phyloP scores from a whole-genome alignment of 2,888 invertebrate species.

The Coelogynopora nodosa region DNA sequence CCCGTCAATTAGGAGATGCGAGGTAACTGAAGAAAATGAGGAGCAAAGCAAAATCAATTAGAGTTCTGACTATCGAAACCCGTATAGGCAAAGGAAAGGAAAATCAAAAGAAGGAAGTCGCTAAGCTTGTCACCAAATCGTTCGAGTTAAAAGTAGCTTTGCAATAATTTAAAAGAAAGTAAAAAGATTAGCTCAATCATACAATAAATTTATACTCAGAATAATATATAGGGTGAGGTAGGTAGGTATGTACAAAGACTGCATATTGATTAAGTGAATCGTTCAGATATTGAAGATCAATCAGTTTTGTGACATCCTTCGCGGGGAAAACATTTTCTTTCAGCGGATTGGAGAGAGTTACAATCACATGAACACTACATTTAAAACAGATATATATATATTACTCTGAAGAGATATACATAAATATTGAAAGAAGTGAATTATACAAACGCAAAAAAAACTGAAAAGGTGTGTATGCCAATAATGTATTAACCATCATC shows the following conservation, averaged over 20 bases:
- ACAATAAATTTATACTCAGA: background rate
- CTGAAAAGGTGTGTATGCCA: background rate
- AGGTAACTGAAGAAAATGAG: background rate
- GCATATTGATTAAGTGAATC: slow-evolving; percentile 21
- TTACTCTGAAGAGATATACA: background rate
- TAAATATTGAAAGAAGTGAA: background rate
- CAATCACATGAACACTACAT: background rate
- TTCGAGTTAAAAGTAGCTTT: background rate
- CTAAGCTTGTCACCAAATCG: background rate
- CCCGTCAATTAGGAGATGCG: background rate
- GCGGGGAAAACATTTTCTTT: background rate
- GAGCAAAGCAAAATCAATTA: background rate
- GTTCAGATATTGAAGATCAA: background rate
- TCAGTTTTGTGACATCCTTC: background rate
- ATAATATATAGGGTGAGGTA: background rate
- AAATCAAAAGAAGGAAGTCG: background rate
- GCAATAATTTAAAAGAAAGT: background rate
- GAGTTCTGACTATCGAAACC: background rate
- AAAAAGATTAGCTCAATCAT: background rate
- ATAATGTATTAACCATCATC: background rate
- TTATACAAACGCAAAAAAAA: background rate
- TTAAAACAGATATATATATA: background rate
- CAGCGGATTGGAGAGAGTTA: background rate
- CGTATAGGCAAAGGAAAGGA: background rate
- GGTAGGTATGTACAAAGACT: slow-evolving; percentile 6